These are phyloP conservation scores for Macrobrachium nipponense DNA, from an alignment of 1,140 invertebrate species.

Conservation along the genomic window DNA sequence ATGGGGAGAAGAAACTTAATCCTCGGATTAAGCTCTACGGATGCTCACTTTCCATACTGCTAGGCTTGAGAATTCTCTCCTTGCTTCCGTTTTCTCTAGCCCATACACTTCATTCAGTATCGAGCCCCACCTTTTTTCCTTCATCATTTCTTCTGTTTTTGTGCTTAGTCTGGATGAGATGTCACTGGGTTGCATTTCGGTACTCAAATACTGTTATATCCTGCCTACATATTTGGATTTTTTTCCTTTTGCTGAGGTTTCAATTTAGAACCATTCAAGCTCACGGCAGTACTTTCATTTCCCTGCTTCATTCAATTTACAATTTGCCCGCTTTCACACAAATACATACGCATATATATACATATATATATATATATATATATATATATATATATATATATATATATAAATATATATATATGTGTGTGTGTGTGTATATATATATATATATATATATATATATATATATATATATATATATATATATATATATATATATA, in stretches of 20 bases:
- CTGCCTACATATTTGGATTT: too few relatives aligned
- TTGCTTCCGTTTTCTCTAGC: too few relatives aligned
- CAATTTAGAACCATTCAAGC: not conserved
- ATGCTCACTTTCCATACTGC: not conserved
- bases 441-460: slow-evolving; percentile 3
- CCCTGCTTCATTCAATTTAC: not conserved
- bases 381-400: slow-evolving; percentile 25
- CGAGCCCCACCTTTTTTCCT: too few relatives aligned
- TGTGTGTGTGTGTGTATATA: not conserved
- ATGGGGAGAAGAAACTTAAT: too few relatives aligned
- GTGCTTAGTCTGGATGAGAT: too few relatives aligned
- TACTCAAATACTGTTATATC: too few relatives aligned
- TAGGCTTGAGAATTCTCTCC: not conserved
- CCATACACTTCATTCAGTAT: too few relatives aligned
- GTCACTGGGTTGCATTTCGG: too few relatives aligned
- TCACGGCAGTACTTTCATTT: not conserved
- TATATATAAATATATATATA: not conserved
- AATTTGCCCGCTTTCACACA: not conserved
- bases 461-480: slow-evolving; percentile 4
- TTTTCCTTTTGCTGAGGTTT: not conserved
- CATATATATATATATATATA: slow-evolving; percentile 14
- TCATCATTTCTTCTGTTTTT: too few relatives aligned
- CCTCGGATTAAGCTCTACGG: not conserved
- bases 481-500: slow-evolving; percentile 1
- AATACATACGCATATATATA: not conserved